Evolutionary conservation across 1,140 invertebrate species (phyloP).

Genomic region (Pentalonia nigronervosa): DNA sequence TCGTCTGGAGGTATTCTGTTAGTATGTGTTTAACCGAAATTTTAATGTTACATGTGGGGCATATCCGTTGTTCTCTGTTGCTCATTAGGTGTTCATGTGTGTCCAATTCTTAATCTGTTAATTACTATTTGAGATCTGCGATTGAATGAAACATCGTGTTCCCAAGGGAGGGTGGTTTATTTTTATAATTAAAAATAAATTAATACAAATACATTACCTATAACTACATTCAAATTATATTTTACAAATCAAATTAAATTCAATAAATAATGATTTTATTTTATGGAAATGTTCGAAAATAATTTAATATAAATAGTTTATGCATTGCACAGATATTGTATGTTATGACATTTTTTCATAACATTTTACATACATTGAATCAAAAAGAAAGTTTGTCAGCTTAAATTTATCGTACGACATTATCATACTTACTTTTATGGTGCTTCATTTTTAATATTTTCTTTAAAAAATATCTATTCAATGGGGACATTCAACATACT

Average conservation of each 20-base stretch:
- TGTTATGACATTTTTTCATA: not conserved
- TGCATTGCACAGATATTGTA: not conserved
- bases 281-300: not conserved
- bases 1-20: too few species aligned
- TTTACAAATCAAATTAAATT: not conserved
- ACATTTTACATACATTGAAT: not conserved
- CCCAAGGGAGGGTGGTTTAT: too few species aligned
- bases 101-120: too few species aligned
- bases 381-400: not conserved
- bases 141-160: too few species aligned
- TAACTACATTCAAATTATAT: not conserved
- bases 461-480: not conserved
- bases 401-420: not conserved
- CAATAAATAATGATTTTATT: not conserved
- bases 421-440: not conserved
- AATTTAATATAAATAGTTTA: not conserved
- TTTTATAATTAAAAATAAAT: too few species aligned
- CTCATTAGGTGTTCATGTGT: too few species aligned
- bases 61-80: too few species aligned
- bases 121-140: too few species aligned
- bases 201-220: not conserved
- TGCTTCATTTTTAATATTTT: not conserved
- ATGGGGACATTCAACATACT: not conserved
- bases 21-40: too few species aligned
- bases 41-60: too few species aligned